Evolutionary conservation across 2,113 vertebrate genomes (phyloP).

Genomic region (Albula glossodonta): DNA sequence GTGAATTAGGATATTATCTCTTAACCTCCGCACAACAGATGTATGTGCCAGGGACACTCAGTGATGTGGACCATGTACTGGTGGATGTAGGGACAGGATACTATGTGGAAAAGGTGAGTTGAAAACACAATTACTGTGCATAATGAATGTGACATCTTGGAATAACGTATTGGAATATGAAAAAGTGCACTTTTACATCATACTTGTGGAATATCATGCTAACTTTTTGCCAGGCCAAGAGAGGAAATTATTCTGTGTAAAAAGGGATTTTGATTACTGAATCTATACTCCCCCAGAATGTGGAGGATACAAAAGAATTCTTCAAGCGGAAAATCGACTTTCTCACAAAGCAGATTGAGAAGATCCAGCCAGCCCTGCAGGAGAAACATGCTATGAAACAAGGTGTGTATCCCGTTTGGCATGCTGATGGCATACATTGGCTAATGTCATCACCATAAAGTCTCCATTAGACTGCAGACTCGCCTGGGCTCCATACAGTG

Average conservation of each 20-base stretch:
- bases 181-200: not conserved
- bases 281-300: slow-evolving; percentile 64
- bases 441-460: too few relatives aligned
- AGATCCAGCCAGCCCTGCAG: slow-evolving; percentile 89
- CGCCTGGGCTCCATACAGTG: too few relatives aligned
- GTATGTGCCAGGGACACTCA: slow-evolving; percentile 89
- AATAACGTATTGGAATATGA: not conserved
- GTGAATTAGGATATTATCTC: slow-evolving; percentile 35
- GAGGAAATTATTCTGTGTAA: not conserved
- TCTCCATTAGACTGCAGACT: too few relatives aligned
- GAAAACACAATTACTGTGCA: not conserved
- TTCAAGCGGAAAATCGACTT: slow-evolving; percentile 93
- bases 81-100: slow-evolving; percentile 91
- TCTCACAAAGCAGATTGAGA: slow-evolving; percentile 92
- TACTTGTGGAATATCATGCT: not conserved
- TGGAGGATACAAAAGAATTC: slow-evolving; percentile 80
- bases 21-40: slow-evolving; percentile 77
- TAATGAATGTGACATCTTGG: not conserved
- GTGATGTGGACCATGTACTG: slow-evolving; percentile 81
- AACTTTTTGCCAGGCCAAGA: not conserved
- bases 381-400: slow-evolving; percentile 92
- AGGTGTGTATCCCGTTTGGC: slow-evolving; percentile 59
- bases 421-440: too few relatives aligned
- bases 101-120: slow-evolving; percentile 88
- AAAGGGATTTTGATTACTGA: not conserved